Evolutionary conservation across 2,888 invertebrate genomes (phyloP).

Genomic region (Octonoba sinensis): DNA sequence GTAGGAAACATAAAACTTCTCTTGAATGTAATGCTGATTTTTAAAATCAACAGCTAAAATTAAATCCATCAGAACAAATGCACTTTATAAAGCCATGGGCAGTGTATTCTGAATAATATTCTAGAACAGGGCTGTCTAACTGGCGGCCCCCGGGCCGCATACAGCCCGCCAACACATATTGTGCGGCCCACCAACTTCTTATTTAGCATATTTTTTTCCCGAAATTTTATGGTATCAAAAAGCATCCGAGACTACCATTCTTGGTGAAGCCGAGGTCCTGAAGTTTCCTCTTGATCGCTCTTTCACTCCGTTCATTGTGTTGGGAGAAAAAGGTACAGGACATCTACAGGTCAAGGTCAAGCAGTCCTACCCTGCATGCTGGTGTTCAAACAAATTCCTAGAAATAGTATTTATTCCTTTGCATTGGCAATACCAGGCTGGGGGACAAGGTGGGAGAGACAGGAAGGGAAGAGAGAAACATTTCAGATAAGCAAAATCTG

Average conservation of each 20-base stretch:
- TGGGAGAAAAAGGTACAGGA: constrained; percentile 1
- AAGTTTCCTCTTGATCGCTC: constrained; percentile 3
- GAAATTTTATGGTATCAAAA: neutral
- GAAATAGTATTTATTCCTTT: neutral
- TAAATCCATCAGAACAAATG: no score
- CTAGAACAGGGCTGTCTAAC: constrained; percentile 11
- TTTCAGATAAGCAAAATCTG: neutral
- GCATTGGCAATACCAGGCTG: neutral
- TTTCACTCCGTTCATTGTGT: neutral
- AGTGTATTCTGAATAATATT: no score
- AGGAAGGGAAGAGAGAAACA: constrained; percentile 5
- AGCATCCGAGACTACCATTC: no score
- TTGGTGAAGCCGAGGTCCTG: no score
- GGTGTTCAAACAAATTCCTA: no score
- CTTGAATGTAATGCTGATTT: no score
- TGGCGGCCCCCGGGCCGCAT: constrained; percentile 20
- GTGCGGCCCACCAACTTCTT: constrained; percentile 10
- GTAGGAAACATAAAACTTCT: no score
- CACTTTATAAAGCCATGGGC: no score
- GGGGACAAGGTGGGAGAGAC: neutral
- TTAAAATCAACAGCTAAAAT: no score
- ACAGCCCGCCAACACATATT: constrained; percentile 1
- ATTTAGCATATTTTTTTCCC: neutral
- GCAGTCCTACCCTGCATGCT: neutral
- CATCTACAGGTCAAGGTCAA: neutral